A percentile compares a stretch with the other conserved stretches of the same genome.
Evolutionary conservation across 2,113 vertebrate species (phyloP).

Genomic region (human): GRCh38 chr6:169103001-169103500

Average conservation of each 20-base stretch:
- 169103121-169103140: neutral
- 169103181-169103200: rapidly evolving
- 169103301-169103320: rapidly evolving
- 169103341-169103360: neutral
- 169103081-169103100: neutral
- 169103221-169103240: too few species aligned
- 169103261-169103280: neutral
- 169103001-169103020: too few species aligned
- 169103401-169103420: neutral
- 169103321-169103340: neutral
- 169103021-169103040: too few species aligned
- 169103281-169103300: rapidly evolving
- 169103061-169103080: neutral
- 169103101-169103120: too few species aligned
- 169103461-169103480: neutral
- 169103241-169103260: neutral
- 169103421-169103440: neutral
- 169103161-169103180: too few species aligned
- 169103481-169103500: too few species aligned
- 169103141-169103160: too few species aligned
- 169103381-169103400: too few species aligned
- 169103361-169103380: neutral
- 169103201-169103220: neutral
- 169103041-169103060: neutral
- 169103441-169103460: neutral